Base-by-base conservation (phyloP, 1,140 invertebrate genomes). In the Trigoniulus corallinus region DNA sequence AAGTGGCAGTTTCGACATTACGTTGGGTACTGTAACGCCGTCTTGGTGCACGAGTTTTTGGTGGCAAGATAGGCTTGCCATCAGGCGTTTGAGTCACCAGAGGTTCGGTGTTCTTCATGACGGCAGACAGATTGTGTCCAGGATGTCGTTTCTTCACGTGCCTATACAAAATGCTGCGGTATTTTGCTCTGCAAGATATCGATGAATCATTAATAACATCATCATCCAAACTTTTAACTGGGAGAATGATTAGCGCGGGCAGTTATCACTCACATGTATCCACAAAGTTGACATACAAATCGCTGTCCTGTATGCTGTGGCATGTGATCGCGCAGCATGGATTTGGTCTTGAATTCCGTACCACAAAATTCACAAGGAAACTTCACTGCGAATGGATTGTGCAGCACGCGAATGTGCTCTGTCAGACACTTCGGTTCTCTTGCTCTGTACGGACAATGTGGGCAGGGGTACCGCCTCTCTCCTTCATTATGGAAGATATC, bases 231-330 rank as follows among this genome's bases (percentile, higher is more conserved):
- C 12, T 7, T 20, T 10, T 20, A 20, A n/a, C 20, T 7, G 20
- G 10, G 43, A 10, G 7, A 20, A 10, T 20, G 20, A 20, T 12
- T 7, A 20, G 43, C 7, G 7, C 10, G 20, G 12, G 12, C n/a
- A 21, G 25, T 12, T 3, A 4, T 26, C 3, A 26, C 45, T 4
- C 15, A 47, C 45, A 26, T 47, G 45, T 50, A 50, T 24, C 39
- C 48, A 26, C 48, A 50, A 2, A 43, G 20, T 21, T 43, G 48
- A 25, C 48, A 50, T 15, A 42, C 26, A 27, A 25, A 50, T n/a
- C 27, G 41, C 22, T 50, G 48, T 7, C 48, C 48, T n/a, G 48
- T 50, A 50, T 50, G 48, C 10, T 20, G 4, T 4, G 48, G 48
- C 24, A 50, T 20, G 21, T 50, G 48, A 43, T 50, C 20, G 2